Percentiles rank a stretch among this genome's conserved stretches.
Evolutionary conservation across 2,888 invertebrate species (phyloP).

Genomic region (Gibbula magus): DNA sequence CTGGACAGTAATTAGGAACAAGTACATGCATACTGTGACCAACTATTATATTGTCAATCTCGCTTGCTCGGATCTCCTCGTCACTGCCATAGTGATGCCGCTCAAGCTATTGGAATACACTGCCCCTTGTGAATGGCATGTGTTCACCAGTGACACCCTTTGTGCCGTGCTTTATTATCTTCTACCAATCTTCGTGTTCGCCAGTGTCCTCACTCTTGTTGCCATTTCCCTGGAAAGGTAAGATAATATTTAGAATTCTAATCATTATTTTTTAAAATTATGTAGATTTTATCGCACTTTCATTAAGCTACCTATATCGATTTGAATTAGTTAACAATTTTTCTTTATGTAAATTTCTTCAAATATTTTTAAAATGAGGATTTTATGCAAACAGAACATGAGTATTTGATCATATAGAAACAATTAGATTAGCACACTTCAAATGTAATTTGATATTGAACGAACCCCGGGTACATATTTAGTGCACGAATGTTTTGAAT

Average conservation of each 20-base stretch:
- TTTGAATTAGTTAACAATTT: no score
- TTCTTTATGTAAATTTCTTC: no score
- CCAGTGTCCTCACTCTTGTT: conserved; percentile 75
- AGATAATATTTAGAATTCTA: conserved; percentile 20
- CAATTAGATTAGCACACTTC: no score
- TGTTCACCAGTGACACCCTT: conserved; percentile 71
- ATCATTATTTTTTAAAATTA: no score
- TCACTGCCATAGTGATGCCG: conserved; percentile 75
- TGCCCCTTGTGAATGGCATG: conserved; percentile 73
- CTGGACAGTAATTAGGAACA: conserved; percentile 74
- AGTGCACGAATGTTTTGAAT: no score
- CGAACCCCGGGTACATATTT: no score
- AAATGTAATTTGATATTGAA: no score
- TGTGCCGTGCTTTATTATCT: conserved; percentile 74
- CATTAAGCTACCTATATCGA: no score
- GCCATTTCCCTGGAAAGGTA: conserved; percentile 77
- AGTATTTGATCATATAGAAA: no score
- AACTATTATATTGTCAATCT: conserved; percentile 77
- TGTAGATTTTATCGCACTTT: no score
- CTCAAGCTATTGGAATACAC: conserved; percentile 76
- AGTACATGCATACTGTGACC: conserved; percentile 76
- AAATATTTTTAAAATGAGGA: no score
- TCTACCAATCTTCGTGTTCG: conserved; percentile 76
- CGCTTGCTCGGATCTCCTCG: conserved; percentile 75
- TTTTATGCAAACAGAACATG: no score